Conservation (phyloP, 2,113 vertebrate genomes). For the Neodontobutis hainanensis region DNA sequence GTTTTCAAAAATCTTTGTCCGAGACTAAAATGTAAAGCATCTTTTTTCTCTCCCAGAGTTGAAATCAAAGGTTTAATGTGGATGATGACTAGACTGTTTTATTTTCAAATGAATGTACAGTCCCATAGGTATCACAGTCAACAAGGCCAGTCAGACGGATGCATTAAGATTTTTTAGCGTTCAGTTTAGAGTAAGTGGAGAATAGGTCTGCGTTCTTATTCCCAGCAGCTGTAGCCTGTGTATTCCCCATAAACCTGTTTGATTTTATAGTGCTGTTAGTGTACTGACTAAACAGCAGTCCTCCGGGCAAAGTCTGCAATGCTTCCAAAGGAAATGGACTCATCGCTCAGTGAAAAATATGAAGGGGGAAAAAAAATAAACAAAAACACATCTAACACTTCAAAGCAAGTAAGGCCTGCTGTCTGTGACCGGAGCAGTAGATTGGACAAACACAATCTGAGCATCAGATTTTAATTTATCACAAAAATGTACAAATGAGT, state of each 20-base stretch:
- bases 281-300: slow-evolving; percentile 12
- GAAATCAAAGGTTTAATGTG: no score
- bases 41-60: no score
- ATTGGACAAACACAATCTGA: slow-evolving; percentile 8
- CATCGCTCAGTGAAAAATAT: slow-evolving; percentile 19
- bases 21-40: no score
- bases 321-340: slow-evolving; percentile 32
- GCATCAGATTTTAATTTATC: slow-evolving; percentile 3
- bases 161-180: background rate
- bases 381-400: background rate
- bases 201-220: background rate
- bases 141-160: background rate
- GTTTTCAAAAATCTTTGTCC: no score
- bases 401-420: slow-evolving; percentile 3
- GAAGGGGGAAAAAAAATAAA: background rate
- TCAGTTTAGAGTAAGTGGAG: background rate
- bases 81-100: background rate
- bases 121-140: slow-evolving; percentile 2
- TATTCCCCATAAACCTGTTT: background rate
- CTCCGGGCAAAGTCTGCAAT: slow-evolving; percentile 24
- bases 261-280: slow-evolving; percentile 17
- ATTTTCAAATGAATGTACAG: background rate
- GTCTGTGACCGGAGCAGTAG: slow-evolving; percentile 11
- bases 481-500: background rate
- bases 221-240: background rate